Conservation (phyloP, 2,888 invertebrate species). For the Pyralis farinalis region DNA sequence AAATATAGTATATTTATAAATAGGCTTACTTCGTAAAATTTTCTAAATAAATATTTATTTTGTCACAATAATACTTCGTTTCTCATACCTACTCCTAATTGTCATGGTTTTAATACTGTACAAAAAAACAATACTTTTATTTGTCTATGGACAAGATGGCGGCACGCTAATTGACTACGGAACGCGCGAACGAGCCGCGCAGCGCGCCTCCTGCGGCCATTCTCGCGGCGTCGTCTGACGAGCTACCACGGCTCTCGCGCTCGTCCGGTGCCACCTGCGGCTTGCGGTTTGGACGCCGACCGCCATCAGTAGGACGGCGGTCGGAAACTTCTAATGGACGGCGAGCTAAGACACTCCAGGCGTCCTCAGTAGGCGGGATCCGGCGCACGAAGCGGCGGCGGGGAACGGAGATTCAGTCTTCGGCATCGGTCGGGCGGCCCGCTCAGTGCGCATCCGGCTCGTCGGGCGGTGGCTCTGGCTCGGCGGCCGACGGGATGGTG, state of each 20-base stretch:
- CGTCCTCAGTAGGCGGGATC: constrained; percentile 2
- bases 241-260: background rate
- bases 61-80: constrained; percentile 40
- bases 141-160: too few relatives aligned
- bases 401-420: constrained; percentile 11
- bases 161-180: too few relatives aligned
- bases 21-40: constrained; percentile 30
- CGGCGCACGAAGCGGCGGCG: constrained; percentile 18
- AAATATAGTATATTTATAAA: constrained; percentile 26
- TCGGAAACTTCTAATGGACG: constrained; percentile 33
- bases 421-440: constrained; percentile 11
- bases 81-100: constrained; percentile 18
- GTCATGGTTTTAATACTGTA: constrained; percentile 47
- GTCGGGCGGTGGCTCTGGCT: constrained; percentile 51
- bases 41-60: constrained; percentile 44
- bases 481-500: constrained; percentile 67
- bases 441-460: constrained; percentile 44
- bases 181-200: too few relatives aligned
- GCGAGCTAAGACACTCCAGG: constrained; percentile 35
- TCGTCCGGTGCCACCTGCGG: too few relatives aligned
- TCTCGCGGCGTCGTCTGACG: too few relatives aligned
- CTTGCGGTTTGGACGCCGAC: background rate
- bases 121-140: constrained; percentile 35
- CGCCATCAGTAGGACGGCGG: background rate
- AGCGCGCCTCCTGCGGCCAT: background rate